These are phyloP conservation scores for Lateolabrax maculatus DNA, from an alignment of 2,797 vertebrate genomes.

Conservation along the genomic window DNA sequence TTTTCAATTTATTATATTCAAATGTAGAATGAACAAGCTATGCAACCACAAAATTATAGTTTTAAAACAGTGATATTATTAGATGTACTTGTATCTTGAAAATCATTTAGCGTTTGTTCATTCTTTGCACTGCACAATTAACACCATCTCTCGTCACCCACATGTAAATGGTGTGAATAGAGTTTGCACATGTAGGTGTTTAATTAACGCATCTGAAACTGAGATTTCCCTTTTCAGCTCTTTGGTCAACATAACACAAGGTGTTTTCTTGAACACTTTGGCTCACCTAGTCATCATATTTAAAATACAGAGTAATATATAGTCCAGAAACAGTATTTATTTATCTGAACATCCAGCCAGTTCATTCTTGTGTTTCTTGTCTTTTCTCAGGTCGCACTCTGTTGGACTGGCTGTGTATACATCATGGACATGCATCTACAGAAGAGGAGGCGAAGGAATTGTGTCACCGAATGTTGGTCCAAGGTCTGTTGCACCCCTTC, in stretches of 20 bases:
- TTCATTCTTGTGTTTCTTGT: background rate
- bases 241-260: background rate
- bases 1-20: no score
- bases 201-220: conserved; percentile 76
- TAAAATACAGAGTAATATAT: conserved; percentile 7
- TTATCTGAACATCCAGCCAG: background rate
- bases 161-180: conserved; percentile 45
- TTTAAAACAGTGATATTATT: background rate
- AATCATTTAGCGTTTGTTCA: background rate
- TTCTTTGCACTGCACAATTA: conserved; percentile 44
- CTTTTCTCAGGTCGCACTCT: conserved; percentile 90
- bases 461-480: conserved; percentile 90
- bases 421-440: conserved; percentile 82
- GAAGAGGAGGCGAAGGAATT: conserved; percentile 88
- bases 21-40: background rate
- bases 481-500: conserved; percentile 93
- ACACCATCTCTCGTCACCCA: conserved; percentile 43
- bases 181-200: conserved; percentile 69
- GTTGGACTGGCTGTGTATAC: conserved; percentile 89
- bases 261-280: background rate
- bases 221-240: conserved; percentile 28
- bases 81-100: conserved; percentile 3
- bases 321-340: background rate
- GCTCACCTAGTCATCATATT: background rate
- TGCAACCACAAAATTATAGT: background rate